Base-by-base conservation (phyloP, 2,113 vertebrate species). In the Copsychus sechellarum region DNA sequence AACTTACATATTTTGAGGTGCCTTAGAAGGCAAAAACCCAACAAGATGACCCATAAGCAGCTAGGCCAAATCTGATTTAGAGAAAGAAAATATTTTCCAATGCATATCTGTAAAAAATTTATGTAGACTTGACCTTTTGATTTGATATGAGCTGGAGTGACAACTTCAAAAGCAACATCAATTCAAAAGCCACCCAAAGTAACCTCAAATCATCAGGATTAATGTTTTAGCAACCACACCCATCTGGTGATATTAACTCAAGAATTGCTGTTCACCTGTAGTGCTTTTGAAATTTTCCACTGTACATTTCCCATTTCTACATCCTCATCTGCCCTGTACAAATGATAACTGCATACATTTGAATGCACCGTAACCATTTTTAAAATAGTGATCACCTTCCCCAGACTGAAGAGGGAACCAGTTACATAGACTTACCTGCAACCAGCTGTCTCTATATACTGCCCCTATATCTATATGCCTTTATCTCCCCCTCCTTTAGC, bases 221-320 rank as follows among this genome's bases (percentile, higher is more conserved):
- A 92, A 58, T 67, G 10, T 73, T 95, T 91, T 45, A 74, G 53
- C 47, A 90, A 58, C 85, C 86, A 87, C 96, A 94, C 94, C 90
- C 90, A 72, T 80, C 74, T 51, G 18, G 45, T 90, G 88, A 91
- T 48, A 69, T 56, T 70, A 85, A 78, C 48, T 72, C 58, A 85
- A 78, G 42, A 87, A 20, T 8, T 86, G 48, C 57, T 81, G 40
- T 47, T 84, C 43, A 61, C 34, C 33, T 51, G n/a, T 16, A 50
- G 5, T 31, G 40, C 29, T 82, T 93, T 86, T 81, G 51, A 91
- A 69, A 66, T 81, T 66, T 93, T 82, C 31, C 65, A 85, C 40
- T 1, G 7, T 56, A 42, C 26, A 66, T 56, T 91, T 70, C 43
- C 62, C 62, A 81, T 58, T 92, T 86, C 65, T 66, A 67, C 33